phyloP scores from a whole-genome alignment of 2,113 vertebrate species.

The Spea bombifrons region DNA sequence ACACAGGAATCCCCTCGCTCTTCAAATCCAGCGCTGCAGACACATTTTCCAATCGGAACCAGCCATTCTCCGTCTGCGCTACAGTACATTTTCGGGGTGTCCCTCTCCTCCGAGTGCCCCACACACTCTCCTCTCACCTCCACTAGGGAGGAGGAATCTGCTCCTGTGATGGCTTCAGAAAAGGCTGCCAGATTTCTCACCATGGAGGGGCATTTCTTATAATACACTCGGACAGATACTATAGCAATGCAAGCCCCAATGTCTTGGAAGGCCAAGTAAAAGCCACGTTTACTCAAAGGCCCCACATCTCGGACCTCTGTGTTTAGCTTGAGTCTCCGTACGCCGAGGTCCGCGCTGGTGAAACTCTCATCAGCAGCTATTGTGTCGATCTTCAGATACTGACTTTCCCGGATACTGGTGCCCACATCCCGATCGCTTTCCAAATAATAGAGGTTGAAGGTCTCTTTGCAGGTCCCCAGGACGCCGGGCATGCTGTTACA shows the following conservation, averaged over 20 bases:
- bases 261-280: slow-evolving; percentile 97
- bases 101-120: slow-evolving; percentile 87
- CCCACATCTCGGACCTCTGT: slow-evolving; percentile 89
- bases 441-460: slow-evolving; percentile 94
- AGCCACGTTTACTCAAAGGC: slow-evolving; percentile 81
- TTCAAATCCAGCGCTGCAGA: slow-evolving; percentile 90
- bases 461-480: slow-evolving; percentile 95
- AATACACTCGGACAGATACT: slow-evolving; percentile 89
- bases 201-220: slow-evolving; percentile 88
- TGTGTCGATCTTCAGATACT: slow-evolving; percentile 94
- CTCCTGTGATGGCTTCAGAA: slow-evolving; percentile 88
- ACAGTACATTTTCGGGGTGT: slow-evolving; percentile 98
- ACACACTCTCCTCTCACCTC: slow-evolving; percentile 92
- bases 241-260: slow-evolving; percentile 93
- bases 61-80: slow-evolving; percentile 97
- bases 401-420: slow-evolving; percentile 78
- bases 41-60: slow-evolving; percentile 92
- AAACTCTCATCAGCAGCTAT: slow-evolving; percentile 96
- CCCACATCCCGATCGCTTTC: slow-evolving; percentile 88
- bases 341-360: slow-evolving; percentile 88
- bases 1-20: slow-evolving; percentile 83
- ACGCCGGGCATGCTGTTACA: slow-evolving; percentile 97
- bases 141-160: slow-evolving; percentile 91
- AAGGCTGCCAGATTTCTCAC: slow-evolving; percentile 89
- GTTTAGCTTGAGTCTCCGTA: slow-evolving; percentile 89